Percentiles rank a stretch among this genome's conserved stretches.
Conservation (phyloP, 2,888 invertebrate genomes). For the Apotomis capreana region DNA sequence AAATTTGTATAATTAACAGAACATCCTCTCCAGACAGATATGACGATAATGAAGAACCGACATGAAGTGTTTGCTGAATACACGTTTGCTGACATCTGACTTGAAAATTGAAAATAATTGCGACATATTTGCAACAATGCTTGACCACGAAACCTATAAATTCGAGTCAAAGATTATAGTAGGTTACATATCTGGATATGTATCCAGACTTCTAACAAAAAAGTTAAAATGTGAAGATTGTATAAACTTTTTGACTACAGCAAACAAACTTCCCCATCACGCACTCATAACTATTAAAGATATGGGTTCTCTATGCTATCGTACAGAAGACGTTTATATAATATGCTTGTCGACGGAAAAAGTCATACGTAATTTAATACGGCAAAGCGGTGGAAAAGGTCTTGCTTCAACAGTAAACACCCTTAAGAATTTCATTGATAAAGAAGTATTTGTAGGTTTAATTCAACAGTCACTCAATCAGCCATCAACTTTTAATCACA, state of each 20-base stretch:
- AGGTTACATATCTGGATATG: neutral
- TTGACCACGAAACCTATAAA: neutral
- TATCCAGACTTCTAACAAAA: neutral
- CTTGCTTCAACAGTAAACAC: neutral
- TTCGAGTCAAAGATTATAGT: neutral
- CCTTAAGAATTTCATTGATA: neutral
- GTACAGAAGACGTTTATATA: conserved; percentile 3
- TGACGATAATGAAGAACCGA: neutral
- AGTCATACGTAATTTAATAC: neutral
- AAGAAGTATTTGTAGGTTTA: neutral
- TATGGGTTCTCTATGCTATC: neutral
- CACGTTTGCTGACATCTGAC: neutral
- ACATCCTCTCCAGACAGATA: neutral
- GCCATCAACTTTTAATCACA: neutral
- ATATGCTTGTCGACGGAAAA: neutral
- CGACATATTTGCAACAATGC: neutral
- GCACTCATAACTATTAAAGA: too few species aligned
- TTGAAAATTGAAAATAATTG: conserved; percentile 4
- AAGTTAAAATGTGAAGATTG: conserved; percentile 5
- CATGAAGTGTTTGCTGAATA: neutral
- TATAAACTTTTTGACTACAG: neutral
- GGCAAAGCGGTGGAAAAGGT: conserved; percentile 2
- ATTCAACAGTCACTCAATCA: neutral
- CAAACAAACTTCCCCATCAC: neutral
- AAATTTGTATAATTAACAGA: neutral